Evolutionary conservation across 1,140 invertebrate species (phyloP), one percentile per base, ranked within the genome.

Genomic region (Drosophila busckii): DNA sequence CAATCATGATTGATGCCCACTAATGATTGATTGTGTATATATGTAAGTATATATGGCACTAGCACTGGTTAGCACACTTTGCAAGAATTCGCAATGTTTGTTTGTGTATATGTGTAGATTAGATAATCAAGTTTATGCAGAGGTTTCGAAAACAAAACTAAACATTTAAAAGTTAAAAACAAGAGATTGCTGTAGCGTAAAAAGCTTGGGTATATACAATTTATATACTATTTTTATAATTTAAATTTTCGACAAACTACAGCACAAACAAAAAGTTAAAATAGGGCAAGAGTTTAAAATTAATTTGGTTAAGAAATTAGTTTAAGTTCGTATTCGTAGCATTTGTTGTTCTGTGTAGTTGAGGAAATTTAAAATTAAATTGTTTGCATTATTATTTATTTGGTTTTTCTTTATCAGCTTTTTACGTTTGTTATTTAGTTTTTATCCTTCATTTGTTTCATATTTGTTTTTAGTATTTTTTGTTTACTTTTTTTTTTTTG

Each of bases 401-500:
- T 49, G 12, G 9, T 35, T 35, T 44, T 19, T 20, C 4, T 26
- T 45, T 42, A 32, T 25, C 6, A 23, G 23, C 34, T 44, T 52
- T 35, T 49, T 44, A 29, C 25, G 32, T 53, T 54, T 45, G 38
- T 22, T 42, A 13, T 17, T 34, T 32, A 15, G 34, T 20, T 40
- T 65, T 48, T 29, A 28, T 59, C 45, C 46, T 20, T 46, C 13
- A 20, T 38, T 29, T 55, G 8, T 26, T 42, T 26, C 32, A 37
- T 58, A 13, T 40, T 26, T 17, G 13, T 45, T 32, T 20, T 10
- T 28, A 54, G 48, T 35, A 37, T 56, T 62, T 22, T 37, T 17
- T 48, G 41, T 45, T 49, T 34, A 37, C 35, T 53, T 68, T 53
- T 38, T 31, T 54, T 35, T 73, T 73, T 68, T 82, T 82, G 75